Evolutionary conservation across 2,113 vertebrate species (phyloP).

Genomic region (Shinisaurus crocodilurus): DNA sequence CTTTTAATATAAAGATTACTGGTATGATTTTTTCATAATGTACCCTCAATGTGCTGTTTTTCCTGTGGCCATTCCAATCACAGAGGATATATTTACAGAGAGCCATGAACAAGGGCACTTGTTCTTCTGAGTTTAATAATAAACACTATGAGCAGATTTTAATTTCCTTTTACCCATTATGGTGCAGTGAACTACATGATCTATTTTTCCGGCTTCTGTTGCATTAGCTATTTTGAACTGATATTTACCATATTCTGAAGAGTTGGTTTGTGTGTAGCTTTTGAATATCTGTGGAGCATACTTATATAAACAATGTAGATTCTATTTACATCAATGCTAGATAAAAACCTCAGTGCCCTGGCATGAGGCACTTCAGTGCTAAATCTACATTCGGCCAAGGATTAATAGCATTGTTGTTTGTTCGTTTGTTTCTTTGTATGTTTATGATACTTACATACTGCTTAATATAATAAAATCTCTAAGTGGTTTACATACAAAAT

Average conservation of each 20-base stretch:
- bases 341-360: neutral
- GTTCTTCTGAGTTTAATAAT: neutral
- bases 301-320: neutral
- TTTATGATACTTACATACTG: too few species aligned
- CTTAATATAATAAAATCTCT: too few species aligned
- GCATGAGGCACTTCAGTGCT: neutral
- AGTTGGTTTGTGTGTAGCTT: neutral
- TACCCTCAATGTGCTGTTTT: neutral
- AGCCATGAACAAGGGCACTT: neutral
- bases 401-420: neutral
- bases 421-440: neutral
- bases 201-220: neutral
- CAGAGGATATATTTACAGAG: conserved; percentile 21
- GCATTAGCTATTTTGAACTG: neutral
- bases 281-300: neutral
- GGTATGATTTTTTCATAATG: neutral
- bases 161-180: conserved; percentile 19
- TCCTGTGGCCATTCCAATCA: neutral
- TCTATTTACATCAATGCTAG: neutral
- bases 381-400: neutral
- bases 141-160: conserved; percentile 1
- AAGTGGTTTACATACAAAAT: too few species aligned
- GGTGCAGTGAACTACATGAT: neutral
- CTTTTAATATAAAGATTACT: neutral
- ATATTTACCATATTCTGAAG: neutral